Base-by-base conservation (phyloP, 2,797 vertebrate species). In the Scleropages formosus region DNA sequence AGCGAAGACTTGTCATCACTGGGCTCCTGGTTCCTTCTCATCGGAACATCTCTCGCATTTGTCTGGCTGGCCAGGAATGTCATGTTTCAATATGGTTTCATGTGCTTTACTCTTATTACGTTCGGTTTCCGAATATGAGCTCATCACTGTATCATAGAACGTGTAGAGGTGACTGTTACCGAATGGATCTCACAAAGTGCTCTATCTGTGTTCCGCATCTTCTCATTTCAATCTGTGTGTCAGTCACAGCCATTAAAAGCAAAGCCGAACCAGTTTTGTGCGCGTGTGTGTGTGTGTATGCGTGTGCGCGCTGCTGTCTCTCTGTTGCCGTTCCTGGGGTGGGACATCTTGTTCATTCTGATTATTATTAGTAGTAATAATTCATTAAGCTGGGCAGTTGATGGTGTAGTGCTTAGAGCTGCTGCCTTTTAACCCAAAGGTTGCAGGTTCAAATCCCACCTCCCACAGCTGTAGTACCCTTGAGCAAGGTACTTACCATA, bases 51-150 rank as follows among this genome's bases (percentile, higher is more conserved):
- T 74, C n/a, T 69, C 65, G 70, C 22, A 87, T 74, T 70, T 74
- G 64, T 88, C 87, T 90, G 84, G 85, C 86, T 87, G 87, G 84
- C 86, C 83, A 90, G 87, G 85, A 70, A 46, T 56, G 59, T 67
- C 73, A 59, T 69, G 60, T 70, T 60, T 46, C 61, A 69, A 24
- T 27, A 46, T 27, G 58, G 18, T 60, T 27, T 26, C 53, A 2
- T 31, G 6, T 60, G 8, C 51, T 24, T 20, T n/a, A n/a, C n/a
- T n/a, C n/a, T n/a, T n/a, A n/a, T n/a, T n/a, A n/a, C n/a, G n/a
- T 16, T 22, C 11, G 44, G 27, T 72, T 72, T 12, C 6, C n/a
- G 58, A 46, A 60, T 72, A 51, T 49, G 70, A 51, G 70, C 49
- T 71, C 72, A 60, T n/a, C 68, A 49, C 58, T 70, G 64, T 73